A percentile compares a stretch with the other conserved stretches of the same genome.
Evolutionary conservation across 2,888 invertebrate species (phyloP).

Genomic region (Trichopoda pennipes): DNA sequence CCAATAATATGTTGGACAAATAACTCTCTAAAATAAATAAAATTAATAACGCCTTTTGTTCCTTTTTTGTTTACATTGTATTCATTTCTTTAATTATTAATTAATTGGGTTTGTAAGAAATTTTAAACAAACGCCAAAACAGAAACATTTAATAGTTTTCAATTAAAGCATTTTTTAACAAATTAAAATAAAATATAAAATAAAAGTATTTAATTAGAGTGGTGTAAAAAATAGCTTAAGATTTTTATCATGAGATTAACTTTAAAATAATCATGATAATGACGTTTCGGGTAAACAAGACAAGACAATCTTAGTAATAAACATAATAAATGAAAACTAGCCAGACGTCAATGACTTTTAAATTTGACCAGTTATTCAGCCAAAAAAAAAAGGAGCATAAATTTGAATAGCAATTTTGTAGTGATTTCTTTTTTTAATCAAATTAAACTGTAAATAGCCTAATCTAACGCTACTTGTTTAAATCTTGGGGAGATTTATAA

Average conservation of each 20-base stretch:
- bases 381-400: not conserved
- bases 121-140: slow-evolving; percentile 3
- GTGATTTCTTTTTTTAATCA: too few species aligned
- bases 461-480: too few species aligned
- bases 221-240: slow-evolving; percentile 2
- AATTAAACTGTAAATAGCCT: too few species aligned
- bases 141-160: not conserved
- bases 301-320: too few species aligned
- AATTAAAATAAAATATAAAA: not conserved
- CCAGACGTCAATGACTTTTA: slow-evolving; percentile 34
- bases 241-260: slow-evolving; percentile 9
- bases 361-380: not conserved
- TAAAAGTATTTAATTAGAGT: slow-evolving; percentile 2
- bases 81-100: slow-evolving; percentile 5
- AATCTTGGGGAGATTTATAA: too few species aligned
- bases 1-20: not conserved
- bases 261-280: slow-evolving; percentile 10
- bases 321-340: not conserved
- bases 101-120: slow-evolving; percentile 65
- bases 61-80: not conserved
- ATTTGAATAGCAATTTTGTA: too few species aligned
- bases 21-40: not conserved
- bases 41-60: not conserved
- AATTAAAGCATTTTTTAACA: slow-evolving; percentile 1
- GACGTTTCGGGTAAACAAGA: not conserved